Conservation (phyloP, 92 coral and sea anemone genomes). For the Anthopleura xanthogrammica region DNA sequence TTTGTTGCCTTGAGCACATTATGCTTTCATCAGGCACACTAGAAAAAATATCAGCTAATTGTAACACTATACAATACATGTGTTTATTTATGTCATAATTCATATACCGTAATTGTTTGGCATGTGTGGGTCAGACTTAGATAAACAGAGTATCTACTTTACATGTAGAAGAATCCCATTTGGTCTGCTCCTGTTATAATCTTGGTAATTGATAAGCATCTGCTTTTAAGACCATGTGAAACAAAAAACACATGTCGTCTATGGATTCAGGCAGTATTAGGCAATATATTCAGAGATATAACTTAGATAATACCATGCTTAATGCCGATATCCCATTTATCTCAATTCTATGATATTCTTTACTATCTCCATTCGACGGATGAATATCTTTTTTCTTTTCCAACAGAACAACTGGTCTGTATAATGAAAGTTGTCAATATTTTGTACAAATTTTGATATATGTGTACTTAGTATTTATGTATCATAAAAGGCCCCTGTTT, state of each 20-base stretch:
- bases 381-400: background rate
- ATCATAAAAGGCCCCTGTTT: background rate
- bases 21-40: background rate
- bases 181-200: background rate
- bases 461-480: background rate
- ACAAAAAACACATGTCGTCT: background rate
- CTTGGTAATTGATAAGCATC: background rate
- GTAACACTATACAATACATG: background rate
- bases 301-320: background rate
- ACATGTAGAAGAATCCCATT: background rate
- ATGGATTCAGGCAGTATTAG: background rate
- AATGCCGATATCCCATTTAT: background rate
- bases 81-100: background rate
- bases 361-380: background rate
- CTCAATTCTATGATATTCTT: background rate
- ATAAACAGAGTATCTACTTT: background rate
- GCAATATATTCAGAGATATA: background rate
- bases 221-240: conserved; percentile 7
- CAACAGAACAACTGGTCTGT: background rate
- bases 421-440: background rate
- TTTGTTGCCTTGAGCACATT: background rate
- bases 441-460: background rate
- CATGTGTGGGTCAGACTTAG: background rate
- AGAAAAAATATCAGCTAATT: background rate
- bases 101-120: background rate